Evolutionary conservation across 2,113 vertebrate genomes (phyloP).

Genomic region (Centrocercus urophasianus): DNA sequence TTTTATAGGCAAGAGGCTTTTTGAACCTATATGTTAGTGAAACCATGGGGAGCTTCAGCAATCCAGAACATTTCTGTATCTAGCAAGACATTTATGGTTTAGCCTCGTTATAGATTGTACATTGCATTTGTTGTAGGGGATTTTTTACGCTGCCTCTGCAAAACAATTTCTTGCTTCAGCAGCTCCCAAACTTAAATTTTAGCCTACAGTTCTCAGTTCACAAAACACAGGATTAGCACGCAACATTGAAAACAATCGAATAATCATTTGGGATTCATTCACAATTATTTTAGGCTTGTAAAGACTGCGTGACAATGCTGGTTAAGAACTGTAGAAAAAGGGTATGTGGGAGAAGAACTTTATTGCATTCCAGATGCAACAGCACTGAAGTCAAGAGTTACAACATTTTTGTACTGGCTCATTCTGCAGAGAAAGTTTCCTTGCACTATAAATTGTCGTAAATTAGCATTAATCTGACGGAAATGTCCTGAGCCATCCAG

Average conservation of each 20-base stretch:
- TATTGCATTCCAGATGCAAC: background rate
- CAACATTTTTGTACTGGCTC: constrained; percentile 24
- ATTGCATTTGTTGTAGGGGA: background rate
- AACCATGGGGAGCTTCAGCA: background rate
- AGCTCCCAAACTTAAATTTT: constrained; percentile 26
- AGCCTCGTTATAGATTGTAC: background rate
- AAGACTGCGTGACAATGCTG: background rate
- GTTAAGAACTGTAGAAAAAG: background rate
- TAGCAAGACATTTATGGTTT: background rate
- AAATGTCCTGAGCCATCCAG: constrained; percentile 64
- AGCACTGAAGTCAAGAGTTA: constrained; percentile 20
- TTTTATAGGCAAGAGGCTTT: background rate
- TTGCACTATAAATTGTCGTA: constrained; percentile 59
- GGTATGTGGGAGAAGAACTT: background rate
- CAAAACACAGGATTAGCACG: background rate
- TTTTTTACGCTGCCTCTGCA: background rate
- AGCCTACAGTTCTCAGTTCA: background rate
- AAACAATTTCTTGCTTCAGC: constrained; percentile 42
- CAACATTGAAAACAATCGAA: background rate
- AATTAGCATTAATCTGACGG: constrained; percentile 74
- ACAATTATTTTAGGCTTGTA: background rate
- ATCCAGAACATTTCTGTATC: background rate
- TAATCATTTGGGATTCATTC: background rate
- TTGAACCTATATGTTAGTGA: background rate
- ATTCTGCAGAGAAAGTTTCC: constrained; percentile 54